A percentile compares a stretch with the other conserved stretches of the same genome.
These are phyloP conservation scores for Thermophis baileyi DNA, from an alignment of 2,113 vertebrate genomes.

Conservation along the genomic window DNA sequence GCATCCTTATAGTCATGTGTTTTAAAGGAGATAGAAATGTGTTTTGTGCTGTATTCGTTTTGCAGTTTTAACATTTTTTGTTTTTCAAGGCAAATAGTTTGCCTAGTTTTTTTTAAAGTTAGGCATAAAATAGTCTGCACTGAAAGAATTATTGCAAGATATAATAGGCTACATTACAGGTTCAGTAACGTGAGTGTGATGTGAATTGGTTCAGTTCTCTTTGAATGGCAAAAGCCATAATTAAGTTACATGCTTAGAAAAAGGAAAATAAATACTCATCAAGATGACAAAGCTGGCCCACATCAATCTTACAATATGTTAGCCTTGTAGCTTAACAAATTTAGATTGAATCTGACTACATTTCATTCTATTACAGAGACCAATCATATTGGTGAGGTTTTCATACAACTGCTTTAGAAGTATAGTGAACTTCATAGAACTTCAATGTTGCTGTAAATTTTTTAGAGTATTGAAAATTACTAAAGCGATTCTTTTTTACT, in stretches of 20 bases:
- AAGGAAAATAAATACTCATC: not conserved
- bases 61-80: too few species aligned
- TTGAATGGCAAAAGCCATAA: not conserved
- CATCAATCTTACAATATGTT: not conserved
- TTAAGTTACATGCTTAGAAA: not conserved
- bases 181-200: not conserved
- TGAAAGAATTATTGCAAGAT: not conserved
- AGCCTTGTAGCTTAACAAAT: not conserved
- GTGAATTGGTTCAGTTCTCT: not conserved
- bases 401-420: not conserved
- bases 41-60: not conserved
- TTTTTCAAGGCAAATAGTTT: not conserved
- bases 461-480: not conserved
- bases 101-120: not conserved
- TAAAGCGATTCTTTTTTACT: not conserved
- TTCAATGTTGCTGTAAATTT: not conserved
- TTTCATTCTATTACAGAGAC: not conserved
- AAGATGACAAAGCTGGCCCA: too few species aligned
- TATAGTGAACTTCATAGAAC: not conserved
- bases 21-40: not conserved
- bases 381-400: not conserved
- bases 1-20: not conserved
- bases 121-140: not conserved
- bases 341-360: not conserved
- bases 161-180: not conserved